Evolutionary conservation across 2,797 vertebrate species (phyloP).

Genomic region (Potorous gilbertii): DNA sequence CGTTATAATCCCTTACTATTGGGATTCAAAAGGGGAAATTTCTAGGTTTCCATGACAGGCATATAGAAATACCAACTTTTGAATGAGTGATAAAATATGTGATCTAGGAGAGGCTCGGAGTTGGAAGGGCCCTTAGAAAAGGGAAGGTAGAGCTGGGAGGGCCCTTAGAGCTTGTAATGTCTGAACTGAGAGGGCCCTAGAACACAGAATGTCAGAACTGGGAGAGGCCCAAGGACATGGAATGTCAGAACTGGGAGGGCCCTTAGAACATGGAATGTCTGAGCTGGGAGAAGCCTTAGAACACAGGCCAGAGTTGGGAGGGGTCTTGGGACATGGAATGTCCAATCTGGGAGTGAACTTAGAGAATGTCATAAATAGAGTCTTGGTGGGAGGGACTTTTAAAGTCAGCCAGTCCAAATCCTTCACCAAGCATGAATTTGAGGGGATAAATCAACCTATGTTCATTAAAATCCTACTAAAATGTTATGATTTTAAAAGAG

Average conservation of each 20-base stretch:
- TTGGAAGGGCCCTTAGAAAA: not conserved
- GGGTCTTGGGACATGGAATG: not conserved
- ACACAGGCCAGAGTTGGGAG: not conserved
- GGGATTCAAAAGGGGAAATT: not conserved
- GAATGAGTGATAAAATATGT: not conserved
- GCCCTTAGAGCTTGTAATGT: too few relatives aligned
- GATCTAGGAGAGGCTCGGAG: not conserved
- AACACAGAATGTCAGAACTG: too few relatives aligned
- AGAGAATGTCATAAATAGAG: not conserved
- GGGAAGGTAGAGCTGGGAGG: rapidly evolving
- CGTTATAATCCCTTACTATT: not conserved
- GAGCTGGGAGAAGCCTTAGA: not conserved
- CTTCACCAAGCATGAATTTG: not conserved
- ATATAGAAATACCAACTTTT: not conserved
- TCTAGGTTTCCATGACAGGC: not conserved
- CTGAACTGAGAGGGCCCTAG: too few relatives aligned
- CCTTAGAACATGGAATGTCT: not conserved
- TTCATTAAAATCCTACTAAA: not conserved
- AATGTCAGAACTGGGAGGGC: too few relatives aligned
- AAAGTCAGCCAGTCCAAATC: not conserved
- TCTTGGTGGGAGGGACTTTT: not conserved
- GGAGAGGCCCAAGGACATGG: too few relatives aligned
- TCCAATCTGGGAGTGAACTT: not conserved
- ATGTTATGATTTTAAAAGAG: not conserved
- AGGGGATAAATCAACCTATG: not conserved